Evolutionary conservation across 2,888 invertebrate genomes (phyloP).

Genomic region (Cloeon dipterum): DNA sequence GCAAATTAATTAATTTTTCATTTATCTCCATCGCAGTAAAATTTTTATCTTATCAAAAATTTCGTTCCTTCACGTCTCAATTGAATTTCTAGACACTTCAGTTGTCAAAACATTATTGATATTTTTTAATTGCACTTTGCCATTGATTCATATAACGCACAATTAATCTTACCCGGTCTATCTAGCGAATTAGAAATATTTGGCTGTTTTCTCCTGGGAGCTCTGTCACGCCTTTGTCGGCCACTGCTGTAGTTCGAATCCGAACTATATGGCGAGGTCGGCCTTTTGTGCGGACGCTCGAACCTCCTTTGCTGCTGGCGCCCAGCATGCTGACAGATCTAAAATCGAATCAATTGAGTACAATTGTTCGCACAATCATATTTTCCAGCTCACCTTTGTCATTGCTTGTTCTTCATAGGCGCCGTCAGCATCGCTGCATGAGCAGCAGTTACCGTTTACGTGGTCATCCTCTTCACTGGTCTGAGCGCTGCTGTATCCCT

Average conservation of each 20-base stretch:
- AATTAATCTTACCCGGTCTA: too few relatives aligned
- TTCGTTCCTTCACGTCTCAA: too few relatives aligned
- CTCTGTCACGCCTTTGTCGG: not conserved
- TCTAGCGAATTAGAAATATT: not conserved
- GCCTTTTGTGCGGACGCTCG: not conserved
- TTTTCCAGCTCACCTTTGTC: not conserved
- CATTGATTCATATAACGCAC: too few relatives aligned
- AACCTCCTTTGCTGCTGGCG: not conserved
- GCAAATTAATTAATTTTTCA: too few relatives aligned
- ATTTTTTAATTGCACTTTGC: too few relatives aligned
- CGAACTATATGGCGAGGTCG: not conserved
- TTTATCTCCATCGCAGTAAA: too few relatives aligned
- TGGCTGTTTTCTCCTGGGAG: not conserved
- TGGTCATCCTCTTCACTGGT: slow-evolving; percentile 1
- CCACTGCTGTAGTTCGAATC: slow-evolving; percentile 1
- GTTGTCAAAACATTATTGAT: too few relatives aligned
- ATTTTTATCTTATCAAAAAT: too few relatives aligned
- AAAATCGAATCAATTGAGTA: not conserved
- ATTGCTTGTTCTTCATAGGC: not conserved
- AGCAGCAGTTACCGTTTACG: not conserved
- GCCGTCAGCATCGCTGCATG: slow-evolving; percentile 1
- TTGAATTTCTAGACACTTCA: too few relatives aligned
- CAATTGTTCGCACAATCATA: not conserved
- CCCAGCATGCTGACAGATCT: slow-evolving; percentile 1
- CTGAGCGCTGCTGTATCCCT: not conserved